phyloP scores from a whole-genome alignment of 2,113 vertebrate genomes.

The Sturnira hondurensis region DNA sequence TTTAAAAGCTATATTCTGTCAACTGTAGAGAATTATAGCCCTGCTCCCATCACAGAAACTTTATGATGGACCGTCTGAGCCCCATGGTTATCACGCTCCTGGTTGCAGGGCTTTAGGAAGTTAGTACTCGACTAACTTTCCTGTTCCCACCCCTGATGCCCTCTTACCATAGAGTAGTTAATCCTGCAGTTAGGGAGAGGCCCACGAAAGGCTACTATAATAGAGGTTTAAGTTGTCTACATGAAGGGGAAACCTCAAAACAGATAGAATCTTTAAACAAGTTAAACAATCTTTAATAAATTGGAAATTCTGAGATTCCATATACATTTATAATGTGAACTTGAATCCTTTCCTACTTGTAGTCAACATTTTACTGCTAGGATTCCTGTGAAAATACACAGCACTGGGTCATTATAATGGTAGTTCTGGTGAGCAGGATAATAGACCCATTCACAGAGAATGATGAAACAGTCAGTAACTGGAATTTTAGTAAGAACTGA shows the following conservation, averaged over 20 bases:
- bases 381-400: not conserved
- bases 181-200: not conserved
- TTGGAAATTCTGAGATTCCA: constrained; percentile 10
- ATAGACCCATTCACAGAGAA: not conserved
- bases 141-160: accelerated
- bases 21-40: not conserved
- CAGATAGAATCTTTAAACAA: not conserved
- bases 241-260: not conserved
- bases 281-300: not conserved
- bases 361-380: not conserved
- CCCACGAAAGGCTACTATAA: not conserved
- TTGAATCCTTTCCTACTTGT: not conserved
- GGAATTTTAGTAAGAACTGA: constrained; percentile 1
- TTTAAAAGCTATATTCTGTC: not conserved
- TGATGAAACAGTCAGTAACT: not conserved
- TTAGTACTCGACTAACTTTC: not conserved
- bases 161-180: not conserved
- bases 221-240: not conserved
- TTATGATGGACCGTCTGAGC: not conserved
- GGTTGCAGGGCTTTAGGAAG: not conserved
- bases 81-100: accelerated
- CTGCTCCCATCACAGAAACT: not conserved
- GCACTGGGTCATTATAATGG: not conserved
- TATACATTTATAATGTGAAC: not conserved
- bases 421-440: not conserved